phyloP scores from a whole-genome alignment of 1,140 invertebrate genomes.

The Drosophila setifemur region DNA sequence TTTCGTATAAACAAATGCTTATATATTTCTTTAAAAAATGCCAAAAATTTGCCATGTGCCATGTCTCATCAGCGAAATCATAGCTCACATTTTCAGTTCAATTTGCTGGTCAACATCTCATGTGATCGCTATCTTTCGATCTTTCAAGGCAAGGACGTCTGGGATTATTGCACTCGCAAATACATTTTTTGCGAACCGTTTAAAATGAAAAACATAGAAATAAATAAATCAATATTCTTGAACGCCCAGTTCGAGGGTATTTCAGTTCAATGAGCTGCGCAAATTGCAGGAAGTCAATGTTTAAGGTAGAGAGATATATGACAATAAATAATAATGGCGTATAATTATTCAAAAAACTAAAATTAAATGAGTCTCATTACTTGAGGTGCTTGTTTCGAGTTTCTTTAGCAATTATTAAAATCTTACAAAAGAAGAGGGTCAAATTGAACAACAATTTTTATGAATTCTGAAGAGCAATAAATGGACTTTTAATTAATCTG shows the following conservation, averaged over 20 bases:
- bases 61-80: slow-evolving; percentile 37
- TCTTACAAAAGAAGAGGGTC: background rate
- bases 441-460: too few relatives aligned
- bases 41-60: slow-evolving; percentile 34
- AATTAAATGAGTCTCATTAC: background rate
- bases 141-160: slow-evolving; percentile 56
- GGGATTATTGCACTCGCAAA: slow-evolving; percentile 56
- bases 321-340: slow-evolving; percentile 17
- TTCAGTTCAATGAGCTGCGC: slow-evolving; percentile 51
- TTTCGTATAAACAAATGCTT: slow-evolving; percentile 37
- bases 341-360: background rate
- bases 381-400: background rate
- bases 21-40: slow-evolving; percentile 17
- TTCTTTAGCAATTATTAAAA: background rate
- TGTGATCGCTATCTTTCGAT: slow-evolving; percentile 16
- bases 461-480: too few relatives aligned
- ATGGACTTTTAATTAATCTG: too few relatives aligned
- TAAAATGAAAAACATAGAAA: slow-evolving; percentile 13
- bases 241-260: slow-evolving; percentile 33
- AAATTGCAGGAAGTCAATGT: slow-evolving; percentile 41
- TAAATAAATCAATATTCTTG: slow-evolving; percentile 47
- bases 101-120: slow-evolving; percentile 40
- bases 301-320: background rate
- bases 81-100: slow-evolving; percentile 25
- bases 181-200: slow-evolving; percentile 15